Conservation (phyloP, 2,888 invertebrate genomes). For the Eupithecia insigniata region DNA sequence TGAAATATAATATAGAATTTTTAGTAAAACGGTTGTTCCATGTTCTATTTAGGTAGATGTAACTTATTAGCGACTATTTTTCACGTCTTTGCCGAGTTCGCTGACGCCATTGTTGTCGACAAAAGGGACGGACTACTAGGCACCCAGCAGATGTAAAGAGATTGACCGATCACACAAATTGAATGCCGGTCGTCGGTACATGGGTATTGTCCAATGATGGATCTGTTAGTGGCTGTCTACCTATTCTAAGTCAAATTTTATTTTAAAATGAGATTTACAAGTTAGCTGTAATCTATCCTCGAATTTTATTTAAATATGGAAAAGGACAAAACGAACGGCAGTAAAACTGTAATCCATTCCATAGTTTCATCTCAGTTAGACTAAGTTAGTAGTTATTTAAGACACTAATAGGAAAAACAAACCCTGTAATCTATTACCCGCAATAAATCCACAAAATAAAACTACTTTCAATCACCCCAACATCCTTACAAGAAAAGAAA, state of each 20-base stretch:
- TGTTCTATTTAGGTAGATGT: background rate
- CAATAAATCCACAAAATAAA: background rate
- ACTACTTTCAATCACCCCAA: background rate
- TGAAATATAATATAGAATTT: no score
- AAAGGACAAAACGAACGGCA: background rate
- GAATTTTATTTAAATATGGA: background rate
- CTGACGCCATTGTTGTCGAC: constrained; percentile 70
- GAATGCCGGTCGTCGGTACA: constrained; percentile 71
- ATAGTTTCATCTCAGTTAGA: background rate
- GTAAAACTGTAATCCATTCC: background rate
- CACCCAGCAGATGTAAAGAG: constrained; percentile 67
- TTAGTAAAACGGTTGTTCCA: no score
- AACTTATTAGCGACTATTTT: constrained; percentile 56
- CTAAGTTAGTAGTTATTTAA: background rate
- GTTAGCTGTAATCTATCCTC: background rate
- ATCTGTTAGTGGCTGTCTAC: constrained; percentile 36
- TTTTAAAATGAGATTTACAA: background rate
- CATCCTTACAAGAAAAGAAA: background rate
- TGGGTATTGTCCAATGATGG: constrained; percentile 63
- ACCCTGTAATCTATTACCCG: background rate
- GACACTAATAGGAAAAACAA: background rate
- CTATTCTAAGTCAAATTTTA: background rate
- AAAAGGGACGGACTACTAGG: constrained; percentile 68
- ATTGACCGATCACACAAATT: constrained; percentile 81
- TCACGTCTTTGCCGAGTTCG: constrained; percentile 59